These are phyloP conservation scores for Sparus aurata DNA, from an alignment of 2,797 vertebrate species.

Conservation along the genomic window DNA sequence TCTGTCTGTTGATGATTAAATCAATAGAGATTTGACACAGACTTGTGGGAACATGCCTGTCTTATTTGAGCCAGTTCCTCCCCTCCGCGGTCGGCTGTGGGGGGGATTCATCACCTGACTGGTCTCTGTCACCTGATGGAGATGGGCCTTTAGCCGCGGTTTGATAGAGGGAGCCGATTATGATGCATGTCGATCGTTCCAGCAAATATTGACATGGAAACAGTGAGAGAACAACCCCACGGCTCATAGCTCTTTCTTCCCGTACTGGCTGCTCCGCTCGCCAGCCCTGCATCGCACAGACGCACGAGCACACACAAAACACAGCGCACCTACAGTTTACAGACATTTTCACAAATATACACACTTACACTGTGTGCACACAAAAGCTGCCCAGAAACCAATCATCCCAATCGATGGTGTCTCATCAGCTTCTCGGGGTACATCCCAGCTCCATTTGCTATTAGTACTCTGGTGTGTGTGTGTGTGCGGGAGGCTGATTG, in stretches of 20 bases:
- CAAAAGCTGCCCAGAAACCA: constrained; percentile 53
- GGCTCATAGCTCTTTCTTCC: constrained; percentile 80
- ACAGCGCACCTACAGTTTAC: constrained; percentile 36
- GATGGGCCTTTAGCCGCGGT: constrained; percentile 91
- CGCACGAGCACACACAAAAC: constrained; percentile 32
- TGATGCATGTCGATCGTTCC: constrained; percentile 93
- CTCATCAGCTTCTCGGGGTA: constrained; percentile 50
- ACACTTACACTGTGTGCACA: constrained; percentile 25
- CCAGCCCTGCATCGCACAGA: constrained; percentile 47
- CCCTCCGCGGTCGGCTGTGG: constrained; percentile 79
- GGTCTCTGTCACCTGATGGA: constrained; percentile 93
- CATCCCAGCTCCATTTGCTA: constrained; percentile 50
- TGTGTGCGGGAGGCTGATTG: constrained; percentile 55
- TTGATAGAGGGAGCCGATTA: constrained; percentile 92
- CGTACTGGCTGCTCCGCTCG: constrained; percentile 45
- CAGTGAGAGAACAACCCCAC: constrained; percentile 83
- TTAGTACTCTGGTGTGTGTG: constrained; percentile 52
- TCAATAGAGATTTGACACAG: constrained; percentile 97
- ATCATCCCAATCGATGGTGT: constrained; percentile 63
- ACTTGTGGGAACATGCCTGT: constrained; percentile 96
- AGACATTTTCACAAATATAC: constrained; percentile 54
- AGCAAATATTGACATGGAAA: constrained; percentile 90
- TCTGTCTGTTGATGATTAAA: constrained; percentile 98
- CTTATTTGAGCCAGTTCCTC: constrained; percentile 95
- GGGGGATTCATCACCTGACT: constrained; percentile 95